Evolutionary conservation across 1,140 invertebrate species (phyloP).

Genomic region (Campoletis sonorensis): DNA sequence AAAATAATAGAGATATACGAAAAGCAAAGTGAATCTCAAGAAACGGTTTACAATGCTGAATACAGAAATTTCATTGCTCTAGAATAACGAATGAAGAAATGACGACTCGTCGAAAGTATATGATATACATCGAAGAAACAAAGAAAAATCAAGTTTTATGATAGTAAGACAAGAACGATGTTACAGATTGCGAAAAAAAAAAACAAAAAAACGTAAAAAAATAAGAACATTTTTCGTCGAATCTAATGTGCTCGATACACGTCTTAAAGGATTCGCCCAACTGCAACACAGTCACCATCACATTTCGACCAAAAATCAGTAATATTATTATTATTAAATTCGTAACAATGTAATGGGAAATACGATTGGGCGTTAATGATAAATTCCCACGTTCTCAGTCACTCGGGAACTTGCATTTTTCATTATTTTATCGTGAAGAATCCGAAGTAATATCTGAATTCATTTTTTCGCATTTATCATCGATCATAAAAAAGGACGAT

Average conservation of each 20-base stretch:
- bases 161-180: slow-evolving; percentile 7
- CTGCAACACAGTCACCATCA: too few relatives aligned
- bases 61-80: slow-evolving; percentile 34
- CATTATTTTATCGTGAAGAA: too few relatives aligned
- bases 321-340: slow-evolving; percentile 36
- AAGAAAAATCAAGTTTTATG: slow-evolving; percentile 20
- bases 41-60: slow-evolving; percentile 33
- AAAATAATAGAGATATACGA: background rate
- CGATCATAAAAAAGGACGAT: too few relatives aligned
- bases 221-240: too few relatives aligned
- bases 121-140: slow-evolving; percentile 46
- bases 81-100: background rate
- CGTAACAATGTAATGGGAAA: slow-evolving; percentile 12
- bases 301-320: slow-evolving; percentile 7
- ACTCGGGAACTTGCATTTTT: too few relatives aligned
- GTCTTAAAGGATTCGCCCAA: too few relatives aligned
- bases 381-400: background rate
- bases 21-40: slow-evolving; percentile 11
- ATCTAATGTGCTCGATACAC: too few relatives aligned
- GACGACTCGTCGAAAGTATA: slow-evolving; percentile 28
- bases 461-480: too few relatives aligned
- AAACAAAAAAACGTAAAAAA: too few relatives aligned
- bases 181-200: background rate
- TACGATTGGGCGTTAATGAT: slow-evolving; percentile 13
- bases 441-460: too few relatives aligned